These are phyloP conservation scores for Drosophila prostipennis DNA, from an alignment of 2,888 invertebrate genomes.

Conservation along the genomic window DNA sequence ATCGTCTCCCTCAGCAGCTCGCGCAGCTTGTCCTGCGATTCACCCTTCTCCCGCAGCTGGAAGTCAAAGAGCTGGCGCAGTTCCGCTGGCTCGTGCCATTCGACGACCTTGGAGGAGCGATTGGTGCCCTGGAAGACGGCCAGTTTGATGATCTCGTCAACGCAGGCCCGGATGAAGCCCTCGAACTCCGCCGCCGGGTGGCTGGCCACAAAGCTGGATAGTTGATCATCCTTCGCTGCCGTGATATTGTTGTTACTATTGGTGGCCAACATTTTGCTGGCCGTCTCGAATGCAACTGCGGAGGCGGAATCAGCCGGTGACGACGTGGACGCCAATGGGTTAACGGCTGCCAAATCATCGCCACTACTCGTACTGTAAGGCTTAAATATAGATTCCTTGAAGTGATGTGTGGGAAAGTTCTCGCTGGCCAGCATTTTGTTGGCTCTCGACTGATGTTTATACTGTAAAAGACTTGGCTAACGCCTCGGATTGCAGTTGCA, in stretches of 20 bases:
- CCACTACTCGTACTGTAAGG: conserved; percentile 58
- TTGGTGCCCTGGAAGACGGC: conserved; percentile 91
- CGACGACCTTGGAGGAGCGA: conserved; percentile 90
- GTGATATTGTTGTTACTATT: conserved; percentile 31
- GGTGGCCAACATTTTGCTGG: conserved; percentile 56
- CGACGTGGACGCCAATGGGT: conserved; percentile 55
- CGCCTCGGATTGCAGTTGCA: conserved; percentile 9
- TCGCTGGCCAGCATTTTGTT: conserved; percentile 81
- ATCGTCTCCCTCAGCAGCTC: conserved; percentile 89
- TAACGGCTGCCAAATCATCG: conserved; percentile 67
- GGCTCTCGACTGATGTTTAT: conserved; percentile 36
- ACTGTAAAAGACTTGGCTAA: conserved; percentile 9
- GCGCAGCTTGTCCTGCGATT: conserved; percentile 88
- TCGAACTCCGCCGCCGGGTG: conserved; percentile 88
- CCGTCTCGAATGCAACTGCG: conserved; percentile 45
- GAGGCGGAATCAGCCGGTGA: conserved; percentile 59
- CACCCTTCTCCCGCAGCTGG: conserved; percentile 86
- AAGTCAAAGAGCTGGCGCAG: conserved; percentile 89
- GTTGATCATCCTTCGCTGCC: conserved; percentile 25
- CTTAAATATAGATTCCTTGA: conserved; percentile 81
- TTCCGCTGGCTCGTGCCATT: conserved; percentile 92
- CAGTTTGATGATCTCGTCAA: conserved; percentile 89
- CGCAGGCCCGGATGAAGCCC: conserved; percentile 88
- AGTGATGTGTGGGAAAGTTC: conserved; percentile 72
- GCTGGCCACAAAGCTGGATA: conserved; percentile 84